Base-by-base conservation (phyloP, 2,888 invertebrate species). In the Aelia acuminata region DNA sequence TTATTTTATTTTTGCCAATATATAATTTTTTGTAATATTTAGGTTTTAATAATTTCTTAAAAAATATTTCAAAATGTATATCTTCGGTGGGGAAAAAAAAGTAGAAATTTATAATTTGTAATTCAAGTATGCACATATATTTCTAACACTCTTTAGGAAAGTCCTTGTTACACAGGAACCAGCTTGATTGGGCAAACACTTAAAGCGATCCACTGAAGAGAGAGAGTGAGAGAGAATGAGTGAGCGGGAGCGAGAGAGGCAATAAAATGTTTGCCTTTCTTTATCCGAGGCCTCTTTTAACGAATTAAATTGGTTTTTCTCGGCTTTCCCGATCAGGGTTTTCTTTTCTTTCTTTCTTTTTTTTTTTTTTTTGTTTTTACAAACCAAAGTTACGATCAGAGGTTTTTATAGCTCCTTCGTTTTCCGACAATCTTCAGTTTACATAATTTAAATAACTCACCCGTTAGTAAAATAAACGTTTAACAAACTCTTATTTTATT, bases 231-330 rank as follows among this genome's bases (percentile, higher is more conserved):
- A 48, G 48, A 48, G 48, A 48, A 15, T 15, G 48, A 48, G 48
- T 15, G 48, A 48, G 15, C 20, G 50, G 1, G 15, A 63, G 63
- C 26, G 63, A 70, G 63, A 35, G 63, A 35, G 63, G 63, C 63
- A 70, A 70, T 70, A 70, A 70, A 70, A 70, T 70, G 63, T 70
- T 70, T 70, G 63, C 63, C 63, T 70, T 70, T 70, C 63, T 70
- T 70, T 70, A 70, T 70, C 63, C 63, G 31, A 31, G 63, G 8
- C 63, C 63, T 70, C 63, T 70, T 70, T 70, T 84, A 84, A 84
- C 84, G 84, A 84, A 84, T 84, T 84, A 84, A 84, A 84, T 48
- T 84, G 84, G 48, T 84, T 84, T 84, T 84, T 84, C 84, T 49
- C 84, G 84, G 84, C 84, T 84, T 49, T 50, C 11, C 48, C 31